Percentiles rank a stretch among this genome's conserved stretches.
phyloP scores from a whole-genome alignment of 1,140 invertebrate genomes.

The Brachionus angularis region DNA sequence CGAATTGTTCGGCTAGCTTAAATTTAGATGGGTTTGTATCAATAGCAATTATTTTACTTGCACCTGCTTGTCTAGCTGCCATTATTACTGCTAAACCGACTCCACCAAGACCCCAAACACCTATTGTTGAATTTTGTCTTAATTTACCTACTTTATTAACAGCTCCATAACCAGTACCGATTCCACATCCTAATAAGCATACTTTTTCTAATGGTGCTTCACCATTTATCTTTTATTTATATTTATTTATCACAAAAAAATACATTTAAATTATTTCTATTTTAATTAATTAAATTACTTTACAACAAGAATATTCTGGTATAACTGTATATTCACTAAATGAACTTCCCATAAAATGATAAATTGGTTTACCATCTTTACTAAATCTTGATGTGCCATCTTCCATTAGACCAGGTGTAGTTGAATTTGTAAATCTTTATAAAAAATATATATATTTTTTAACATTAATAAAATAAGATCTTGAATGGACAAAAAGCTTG shows the following conservation, averaged over 20 bases:
- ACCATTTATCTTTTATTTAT: slow-evolving; percentile 47
- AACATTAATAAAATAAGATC: not conserved
- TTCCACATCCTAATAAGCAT: slow-evolving; percentile 88
- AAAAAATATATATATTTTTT: not conserved
- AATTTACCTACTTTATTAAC: slow-evolving; percentile 45
- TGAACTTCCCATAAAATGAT: slow-evolving; percentile 97
- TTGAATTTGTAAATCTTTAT: slow-evolving; percentile 48
- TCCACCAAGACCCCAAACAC: slow-evolving; percentile 66
- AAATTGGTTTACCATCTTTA: slow-evolving; percentile 81
- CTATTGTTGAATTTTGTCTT: slow-evolving; percentile 53
- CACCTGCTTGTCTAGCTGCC: slow-evolving; percentile 83
- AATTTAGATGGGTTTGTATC: slow-evolving; percentile 86
- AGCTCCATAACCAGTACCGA: slow-evolving; percentile 62
- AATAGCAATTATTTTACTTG: slow-evolving; percentile 84
- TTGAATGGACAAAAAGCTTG: too few relatives aligned
- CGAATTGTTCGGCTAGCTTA: slow-evolving; percentile 73
- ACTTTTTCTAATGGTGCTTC: slow-evolving; percentile 78
- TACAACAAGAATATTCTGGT: too few relatives aligned
- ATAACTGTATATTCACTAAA: slow-evolving; percentile 97
- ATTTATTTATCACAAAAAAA: too few relatives aligned
- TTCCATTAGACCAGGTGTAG: slow-evolving; percentile 76
- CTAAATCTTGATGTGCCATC: slow-evolving; percentile 81
- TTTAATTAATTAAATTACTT: too few relatives aligned
- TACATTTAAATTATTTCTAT: slow-evolving; percentile 64
- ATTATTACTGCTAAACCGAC: slow-evolving; percentile 84